Percentiles rank a stretch among this genome's conserved stretches.
Conservation (phyloP, 2,888 invertebrate genomes). For the Athripsodes cinereus region DNA sequence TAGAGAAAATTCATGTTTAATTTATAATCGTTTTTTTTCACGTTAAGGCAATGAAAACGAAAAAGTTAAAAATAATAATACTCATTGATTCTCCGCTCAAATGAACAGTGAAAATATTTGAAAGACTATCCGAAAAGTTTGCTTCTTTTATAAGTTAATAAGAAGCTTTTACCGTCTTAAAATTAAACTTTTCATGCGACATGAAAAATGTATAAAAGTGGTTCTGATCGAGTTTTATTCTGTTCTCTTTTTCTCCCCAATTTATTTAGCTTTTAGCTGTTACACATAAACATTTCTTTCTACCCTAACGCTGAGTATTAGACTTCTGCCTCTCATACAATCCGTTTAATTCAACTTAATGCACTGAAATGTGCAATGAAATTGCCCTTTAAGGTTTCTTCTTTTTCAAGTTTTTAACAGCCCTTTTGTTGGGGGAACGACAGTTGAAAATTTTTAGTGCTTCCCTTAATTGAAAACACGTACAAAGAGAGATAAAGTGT, state of each 20-base stretch:
- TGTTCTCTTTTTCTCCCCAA: neutral
- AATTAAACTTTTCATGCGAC: conserved; percentile 2
- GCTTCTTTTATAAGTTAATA: neutral
- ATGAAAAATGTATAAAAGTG: conserved; percentile 1
- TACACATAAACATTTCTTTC: neutral
- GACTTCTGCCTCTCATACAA: conserved; percentile 12
- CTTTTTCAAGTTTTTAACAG: neutral
- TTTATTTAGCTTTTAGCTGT: neutral
- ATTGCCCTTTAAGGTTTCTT: conserved; percentile 17
- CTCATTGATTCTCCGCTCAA: neutral
- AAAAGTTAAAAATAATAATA: neutral
- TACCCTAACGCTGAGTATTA: neutral
- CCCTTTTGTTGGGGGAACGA: too few relatives aligned
- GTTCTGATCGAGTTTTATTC: neutral
- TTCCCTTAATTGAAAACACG: too few relatives aligned
- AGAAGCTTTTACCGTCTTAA: neutral
- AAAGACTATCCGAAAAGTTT: neutral
- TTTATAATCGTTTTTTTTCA: too few relatives aligned
- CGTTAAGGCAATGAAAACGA: too few relatives aligned
- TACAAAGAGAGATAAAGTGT: too few relatives aligned
- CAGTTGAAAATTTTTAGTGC: too few relatives aligned
- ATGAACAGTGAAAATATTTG: neutral
- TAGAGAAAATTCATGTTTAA: too few relatives aligned
- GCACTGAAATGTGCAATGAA: conserved; percentile 24
- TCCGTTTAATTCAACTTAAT: conserved; percentile 24